phyloP scores from a whole-genome alignment of 2,797 vertebrate genomes.

The Alosa sapidissima region DNA sequence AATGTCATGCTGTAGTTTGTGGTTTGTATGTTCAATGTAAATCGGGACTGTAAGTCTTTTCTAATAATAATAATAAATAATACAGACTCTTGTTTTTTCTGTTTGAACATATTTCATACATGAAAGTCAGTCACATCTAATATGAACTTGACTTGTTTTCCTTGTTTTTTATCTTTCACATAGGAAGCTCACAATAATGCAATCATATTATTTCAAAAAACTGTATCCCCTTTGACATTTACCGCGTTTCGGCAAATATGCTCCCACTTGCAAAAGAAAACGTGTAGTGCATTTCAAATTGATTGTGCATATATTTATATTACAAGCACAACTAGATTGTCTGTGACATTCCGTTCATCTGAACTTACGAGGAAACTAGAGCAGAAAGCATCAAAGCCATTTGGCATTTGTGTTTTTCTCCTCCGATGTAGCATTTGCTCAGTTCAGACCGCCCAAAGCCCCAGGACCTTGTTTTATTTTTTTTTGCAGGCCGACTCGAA shows the following conservation, averaged over 20 bases:
- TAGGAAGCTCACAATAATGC: neutral
- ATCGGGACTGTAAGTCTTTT: no score
- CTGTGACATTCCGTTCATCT: neutral
- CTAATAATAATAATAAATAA: no score
- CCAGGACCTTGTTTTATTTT: neutral
- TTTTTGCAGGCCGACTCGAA: conserved; percentile 28
- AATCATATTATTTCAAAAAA: neutral
- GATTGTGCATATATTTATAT: neutral
- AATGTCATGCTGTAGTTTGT: no score
- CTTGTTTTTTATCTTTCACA: neutral
- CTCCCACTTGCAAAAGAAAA: neutral
- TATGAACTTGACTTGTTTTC: neutral
- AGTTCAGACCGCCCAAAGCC: neutral
- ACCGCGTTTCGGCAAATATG: neutral
- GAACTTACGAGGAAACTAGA: neutral
- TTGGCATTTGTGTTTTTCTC: neutral
- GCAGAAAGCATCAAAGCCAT: neutral
- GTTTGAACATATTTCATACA: neutral
- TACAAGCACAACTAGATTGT: neutral
- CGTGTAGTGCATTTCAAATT: neutral
- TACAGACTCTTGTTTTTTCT: no score
- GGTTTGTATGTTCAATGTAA: no score
- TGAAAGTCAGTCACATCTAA: neutral
- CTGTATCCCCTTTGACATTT: neutral
- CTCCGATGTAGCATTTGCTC: neutral